A percentile compares a stretch with the other conserved stretches of the same genome.
Evolutionary conservation across 2,113 vertebrate species (phyloP).

Genomic region (Cepphus grylle): DNA sequence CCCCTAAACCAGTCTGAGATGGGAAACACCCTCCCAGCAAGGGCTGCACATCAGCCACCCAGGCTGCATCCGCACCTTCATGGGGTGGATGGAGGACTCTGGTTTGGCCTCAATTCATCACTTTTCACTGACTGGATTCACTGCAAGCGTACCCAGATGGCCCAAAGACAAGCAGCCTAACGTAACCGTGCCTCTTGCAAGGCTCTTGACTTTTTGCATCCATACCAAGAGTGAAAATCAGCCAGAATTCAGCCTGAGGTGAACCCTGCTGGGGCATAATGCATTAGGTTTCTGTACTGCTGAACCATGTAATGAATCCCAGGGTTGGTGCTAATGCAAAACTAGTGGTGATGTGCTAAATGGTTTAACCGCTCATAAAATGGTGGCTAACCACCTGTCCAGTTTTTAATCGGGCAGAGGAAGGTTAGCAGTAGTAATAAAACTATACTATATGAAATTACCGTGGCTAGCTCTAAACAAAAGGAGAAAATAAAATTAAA

Average conservation of each 20-base stretch:
- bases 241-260: neutral
- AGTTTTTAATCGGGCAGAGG: neutral
- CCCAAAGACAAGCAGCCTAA: neutral
- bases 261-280: conserved; percentile 11
- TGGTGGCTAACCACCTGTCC: conserved; percentile 21
- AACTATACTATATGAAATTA: neutral
- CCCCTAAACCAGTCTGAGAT: neutral
- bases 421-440: neutral
- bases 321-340: conserved; percentile 38
- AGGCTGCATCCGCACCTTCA: neutral
- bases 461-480: neutral
- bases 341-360: conserved; percentile 36
- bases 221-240: neutral
- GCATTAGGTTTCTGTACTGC: neutral
- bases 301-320: conserved; percentile 47
- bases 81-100: neutral
- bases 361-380: conserved; percentile 55
- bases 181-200: neutral
- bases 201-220: neutral
- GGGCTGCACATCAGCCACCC: neutral
- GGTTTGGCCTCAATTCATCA: neutral
- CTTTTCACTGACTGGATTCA: neutral
- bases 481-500: neutral
- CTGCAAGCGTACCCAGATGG: neutral
- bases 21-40: neutral